A percentile compares a stretch with the other conserved stretches of the same genome.
These are phyloP conservation scores for Syncerus caffer DNA, from an alignment of 2,797 vertebrate genomes.

Conservation along the genomic window DNA sequence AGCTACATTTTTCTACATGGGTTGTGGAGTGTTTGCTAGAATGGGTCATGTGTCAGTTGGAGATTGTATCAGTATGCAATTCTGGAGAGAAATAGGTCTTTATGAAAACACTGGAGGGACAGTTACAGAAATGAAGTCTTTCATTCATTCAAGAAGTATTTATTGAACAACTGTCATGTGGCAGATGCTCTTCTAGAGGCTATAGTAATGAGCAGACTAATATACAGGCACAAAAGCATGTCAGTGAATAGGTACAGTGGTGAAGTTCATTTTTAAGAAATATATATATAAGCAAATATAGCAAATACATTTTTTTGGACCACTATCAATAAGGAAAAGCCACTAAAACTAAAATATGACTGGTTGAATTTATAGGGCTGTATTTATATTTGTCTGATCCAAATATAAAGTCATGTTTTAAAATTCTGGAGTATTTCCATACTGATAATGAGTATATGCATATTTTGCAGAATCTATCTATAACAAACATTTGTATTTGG, in stretches of 20 bases:
- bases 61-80: neutral
- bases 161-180: neutral
- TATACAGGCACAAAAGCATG: neutral
- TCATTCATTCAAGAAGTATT: neutral
- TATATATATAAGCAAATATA: neutral
- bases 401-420: neutral
- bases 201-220: neutral
- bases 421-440: neutral
- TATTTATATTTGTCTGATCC: neutral
- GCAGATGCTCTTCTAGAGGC: neutral
- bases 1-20: neutral
- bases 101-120: neutral
- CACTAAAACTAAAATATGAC: neutral
- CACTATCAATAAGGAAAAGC: neutral
- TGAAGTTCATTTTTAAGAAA: neutral
- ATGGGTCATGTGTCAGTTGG: neutral
- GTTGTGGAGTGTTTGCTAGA: neutral
- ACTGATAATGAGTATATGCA: neutral
- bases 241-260: neutral
- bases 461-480: conserved; percentile 89
- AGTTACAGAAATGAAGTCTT: neutral
- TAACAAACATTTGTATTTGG: conserved; percentile 88
- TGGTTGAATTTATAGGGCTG: neutral
- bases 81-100: neutral
- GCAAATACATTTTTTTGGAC: neutral